Conservation (phyloP, 2,888 invertebrate species). For the Melipona beecheii region DNA sequence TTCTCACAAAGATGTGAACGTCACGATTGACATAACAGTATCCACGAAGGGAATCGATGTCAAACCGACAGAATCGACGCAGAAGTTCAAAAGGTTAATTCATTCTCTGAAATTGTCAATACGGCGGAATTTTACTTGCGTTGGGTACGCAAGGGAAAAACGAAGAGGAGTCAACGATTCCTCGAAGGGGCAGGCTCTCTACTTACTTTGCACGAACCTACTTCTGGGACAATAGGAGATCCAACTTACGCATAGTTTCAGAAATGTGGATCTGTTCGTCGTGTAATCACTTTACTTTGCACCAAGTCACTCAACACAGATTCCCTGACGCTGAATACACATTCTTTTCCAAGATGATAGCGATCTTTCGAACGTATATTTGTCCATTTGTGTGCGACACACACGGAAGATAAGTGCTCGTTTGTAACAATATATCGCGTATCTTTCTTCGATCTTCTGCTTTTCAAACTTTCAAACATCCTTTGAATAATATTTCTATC, state of each 20-base stretch:
- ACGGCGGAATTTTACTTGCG: not conserved
- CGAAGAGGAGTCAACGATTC: not conserved
- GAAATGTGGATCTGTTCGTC: conserved; percentile 11
- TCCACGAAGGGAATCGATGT: no score
- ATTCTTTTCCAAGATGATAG: conserved; percentile 24
- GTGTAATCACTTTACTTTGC: conserved; percentile 30
- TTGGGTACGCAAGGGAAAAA: not conserved
- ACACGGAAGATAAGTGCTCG: not conserved
- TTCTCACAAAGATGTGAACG: no score
- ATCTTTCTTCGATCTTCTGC: not conserved
- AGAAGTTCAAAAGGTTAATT: not conserved
- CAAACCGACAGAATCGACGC: not conserved
- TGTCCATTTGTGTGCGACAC: conserved; percentile 20
- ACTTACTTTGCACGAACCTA: not conserved
- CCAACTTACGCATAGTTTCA: not conserved
- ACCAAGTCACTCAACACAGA: conserved; percentile 27
- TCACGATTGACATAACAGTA: no score
- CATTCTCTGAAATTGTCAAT: not conserved
- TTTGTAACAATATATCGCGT: not conserved
- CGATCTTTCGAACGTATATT: conserved; percentile 41
- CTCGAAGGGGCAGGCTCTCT: not conserved
- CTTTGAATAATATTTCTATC: not conserved
- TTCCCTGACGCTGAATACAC: conserved; percentile 34
- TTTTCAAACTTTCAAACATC: not conserved
- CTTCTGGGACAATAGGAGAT: conserved; percentile 6